Conservation (phyloP, 2,113 vertebrate genomes). For the Petrocephalus microphthalmus region DNA sequence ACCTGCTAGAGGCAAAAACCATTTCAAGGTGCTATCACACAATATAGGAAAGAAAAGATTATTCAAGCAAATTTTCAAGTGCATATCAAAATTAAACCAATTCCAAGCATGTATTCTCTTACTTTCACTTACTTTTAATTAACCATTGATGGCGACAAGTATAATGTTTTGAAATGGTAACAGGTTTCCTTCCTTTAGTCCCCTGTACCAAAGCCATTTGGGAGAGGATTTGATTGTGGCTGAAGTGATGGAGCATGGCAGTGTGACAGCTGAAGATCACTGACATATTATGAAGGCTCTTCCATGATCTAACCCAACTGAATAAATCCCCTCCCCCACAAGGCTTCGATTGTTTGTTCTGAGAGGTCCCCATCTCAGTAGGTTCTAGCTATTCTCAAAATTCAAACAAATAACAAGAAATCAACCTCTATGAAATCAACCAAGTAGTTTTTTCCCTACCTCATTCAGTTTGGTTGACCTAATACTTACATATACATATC, state of each 20-base stretch:
- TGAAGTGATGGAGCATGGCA: not conserved
- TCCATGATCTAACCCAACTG: not conserved
- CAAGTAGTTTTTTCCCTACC: not conserved
- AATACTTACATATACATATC: not conserved
- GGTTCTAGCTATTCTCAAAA: not conserved
- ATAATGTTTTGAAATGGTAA: not conserved
- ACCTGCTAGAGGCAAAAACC: not conserved
- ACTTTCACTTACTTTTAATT: not conserved
- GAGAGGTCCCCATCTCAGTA: not conserved
- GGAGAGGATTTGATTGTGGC: not conserved
- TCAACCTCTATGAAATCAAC: not conserved
- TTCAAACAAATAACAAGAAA: not conserved
- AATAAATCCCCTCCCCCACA: not conserved
- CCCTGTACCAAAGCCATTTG: not conserved
- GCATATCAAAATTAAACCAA: not conserved
- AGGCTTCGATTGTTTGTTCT: no score
- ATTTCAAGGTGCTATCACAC: not conserved
- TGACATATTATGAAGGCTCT: conserved; percentile 3
- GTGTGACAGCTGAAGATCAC: conserved; percentile 5
- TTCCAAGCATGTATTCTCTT: not conserved
- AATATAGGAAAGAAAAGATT: not conserved
- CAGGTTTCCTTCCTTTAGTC: not conserved
- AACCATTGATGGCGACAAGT: not conserved
- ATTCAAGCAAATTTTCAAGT: not conserved
- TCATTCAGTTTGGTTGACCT: not conserved